phyloP scores from a whole-genome alignment of 2,888 invertebrate genomes.

The Carcina quercana region DNA sequence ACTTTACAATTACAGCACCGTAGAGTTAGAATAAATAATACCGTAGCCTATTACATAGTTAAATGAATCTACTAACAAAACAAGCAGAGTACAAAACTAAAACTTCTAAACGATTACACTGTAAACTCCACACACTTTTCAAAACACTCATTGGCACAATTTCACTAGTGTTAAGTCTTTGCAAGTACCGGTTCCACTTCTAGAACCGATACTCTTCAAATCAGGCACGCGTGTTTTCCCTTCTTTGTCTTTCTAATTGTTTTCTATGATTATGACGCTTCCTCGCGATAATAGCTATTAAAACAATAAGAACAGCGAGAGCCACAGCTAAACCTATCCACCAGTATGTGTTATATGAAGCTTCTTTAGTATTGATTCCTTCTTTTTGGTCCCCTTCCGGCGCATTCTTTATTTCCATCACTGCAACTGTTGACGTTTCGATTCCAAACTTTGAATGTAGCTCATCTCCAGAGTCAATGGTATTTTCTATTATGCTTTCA shows the following conservation, averaged over 20 bases:
- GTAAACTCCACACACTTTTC: constrained; percentile 29
- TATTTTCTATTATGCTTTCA: constrained; percentile 35
- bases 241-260: constrained; percentile 60
- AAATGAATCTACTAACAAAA: constrained; percentile 23
- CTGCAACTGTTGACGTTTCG: constrained; percentile 64
- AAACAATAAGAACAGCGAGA: constrained; percentile 46
- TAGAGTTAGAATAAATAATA: constrained; percentile 15
- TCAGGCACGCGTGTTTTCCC: constrained; percentile 61
- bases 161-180: constrained; percentile 39
- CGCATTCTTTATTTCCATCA: constrained; percentile 57
- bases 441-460: constrained; percentile 35
- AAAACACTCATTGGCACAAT: constrained; percentile 43
- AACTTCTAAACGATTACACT: constrained; percentile 16
- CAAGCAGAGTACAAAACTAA: constrained; percentile 20
- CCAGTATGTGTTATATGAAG: constrained; percentile 63
- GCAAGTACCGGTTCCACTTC: constrained; percentile 43
- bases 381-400: constrained; percentile 42
- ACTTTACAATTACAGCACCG: constrained; percentile 11
- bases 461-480: constrained; percentile 48
- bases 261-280: constrained; percentile 69
- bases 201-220: constrained; percentile 73
- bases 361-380: constrained; percentile 42
- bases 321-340: constrained; percentile 69
- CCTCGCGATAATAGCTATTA: constrained; percentile 61
- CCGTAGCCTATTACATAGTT: constrained; percentile 21